These are phyloP conservation scores for Varanus salvator DNA, from an alignment of 2,113 vertebrate genomes.

Conservation along the genomic window DNA sequence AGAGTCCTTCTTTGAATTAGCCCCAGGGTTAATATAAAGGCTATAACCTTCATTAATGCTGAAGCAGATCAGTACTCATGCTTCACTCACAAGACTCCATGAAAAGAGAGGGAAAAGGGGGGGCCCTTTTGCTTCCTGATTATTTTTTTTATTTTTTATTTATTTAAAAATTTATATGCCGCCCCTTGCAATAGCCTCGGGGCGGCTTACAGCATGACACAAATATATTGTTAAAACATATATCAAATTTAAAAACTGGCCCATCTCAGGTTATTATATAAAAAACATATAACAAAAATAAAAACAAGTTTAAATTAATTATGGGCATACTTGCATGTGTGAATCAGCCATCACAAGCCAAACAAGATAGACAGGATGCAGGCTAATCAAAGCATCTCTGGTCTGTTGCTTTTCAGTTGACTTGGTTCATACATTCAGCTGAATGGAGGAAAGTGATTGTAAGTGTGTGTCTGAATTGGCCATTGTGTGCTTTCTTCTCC, in stretches of 20 bases:
- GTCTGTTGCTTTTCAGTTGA: neutral
- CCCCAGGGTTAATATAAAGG: too few species aligned
- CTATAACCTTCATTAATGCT: neutral
- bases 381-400: neutral
- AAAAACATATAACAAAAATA: too few species aligned
- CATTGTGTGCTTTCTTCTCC: neutral
- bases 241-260: too few species aligned
- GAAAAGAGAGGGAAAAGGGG: neutral
- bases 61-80: neutral
- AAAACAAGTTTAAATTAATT: too few species aligned
- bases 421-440: neutral
- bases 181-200: too few species aligned
- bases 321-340: neutral
- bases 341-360: neutral
- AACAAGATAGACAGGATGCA: neutral
- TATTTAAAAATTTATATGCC: too few species aligned
- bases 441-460: neutral
- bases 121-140: too few species aligned
- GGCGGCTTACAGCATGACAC: too few species aligned
- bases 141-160: too few species aligned
- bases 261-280: too few species aligned
- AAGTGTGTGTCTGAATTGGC: neutral
- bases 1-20: too few species aligned
- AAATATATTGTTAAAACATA: too few species aligned
- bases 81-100: neutral